Percentiles rank a stretch among this genome's conserved stretches.
These are phyloP conservation scores for Sesamia nonagrioides DNA, from an alignment of 1,140 invertebrate genomes.

Conservation along the genomic window DNA sequence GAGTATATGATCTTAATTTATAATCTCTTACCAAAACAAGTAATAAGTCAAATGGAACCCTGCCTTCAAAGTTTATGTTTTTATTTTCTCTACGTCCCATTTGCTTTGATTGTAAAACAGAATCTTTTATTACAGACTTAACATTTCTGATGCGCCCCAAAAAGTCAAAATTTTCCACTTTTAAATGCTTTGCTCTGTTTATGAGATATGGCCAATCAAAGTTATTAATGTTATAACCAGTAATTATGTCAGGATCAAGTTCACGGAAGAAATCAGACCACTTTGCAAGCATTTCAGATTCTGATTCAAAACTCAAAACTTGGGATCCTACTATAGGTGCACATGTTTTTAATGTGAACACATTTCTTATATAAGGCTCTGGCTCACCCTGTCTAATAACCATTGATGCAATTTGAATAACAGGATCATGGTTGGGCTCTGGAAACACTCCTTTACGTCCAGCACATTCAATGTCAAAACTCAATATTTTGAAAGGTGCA, in stretches of 20 bases:
- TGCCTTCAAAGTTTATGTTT: conserved; percentile 98
- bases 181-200: conserved; percentile 95
- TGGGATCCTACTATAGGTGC: conserved; percentile 98
- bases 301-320: conserved; percentile 94
- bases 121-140: conserved; percentile 95
- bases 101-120: conserved; percentile 98
- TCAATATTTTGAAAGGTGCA: conserved; percentile 98
- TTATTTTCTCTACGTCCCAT: conserved; percentile 99
- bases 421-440: conserved; percentile 98
- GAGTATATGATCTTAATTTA: conserved; percentile 98
- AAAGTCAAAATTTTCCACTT: conserved; percentile 92
- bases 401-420: conserved; percentile 99
- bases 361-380: conserved; percentile 97
- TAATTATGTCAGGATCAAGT: conserved; percentile 99
- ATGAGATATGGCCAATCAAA: conserved; percentile 99
- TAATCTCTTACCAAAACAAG: conserved; percentile 98
- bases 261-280: conserved; percentile 99
- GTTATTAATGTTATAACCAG: conserved; percentile 99
- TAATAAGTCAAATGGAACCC: conserved; percentile 97
- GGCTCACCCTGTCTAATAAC: conserved; percentile 96
- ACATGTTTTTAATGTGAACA: conserved; percentile 98
- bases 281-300: conserved; percentile 92
- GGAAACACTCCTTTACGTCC: conserved; percentile 99
- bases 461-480: conserved; percentile 99
- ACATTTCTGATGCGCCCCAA: conserved; percentile 95